These are phyloP conservation scores for Pao palembangensis DNA, from an alignment of 2,113 vertebrate species.

Conservation along the genomic window DNA sequence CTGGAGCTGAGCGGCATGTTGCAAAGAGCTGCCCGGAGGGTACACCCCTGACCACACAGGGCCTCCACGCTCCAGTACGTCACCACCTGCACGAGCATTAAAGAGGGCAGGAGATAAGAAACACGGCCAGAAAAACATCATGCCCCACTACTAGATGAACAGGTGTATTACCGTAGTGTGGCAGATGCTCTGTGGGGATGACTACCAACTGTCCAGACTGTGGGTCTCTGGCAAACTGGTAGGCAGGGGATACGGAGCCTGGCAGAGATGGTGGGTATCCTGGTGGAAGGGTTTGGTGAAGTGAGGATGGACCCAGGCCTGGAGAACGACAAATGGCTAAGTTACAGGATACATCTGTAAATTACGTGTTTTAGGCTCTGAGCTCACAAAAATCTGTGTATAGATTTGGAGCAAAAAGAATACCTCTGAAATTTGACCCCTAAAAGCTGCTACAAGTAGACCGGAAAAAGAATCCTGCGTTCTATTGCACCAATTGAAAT, in stretches of 20 bases:
- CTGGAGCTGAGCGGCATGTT: constrained; percentile 96
- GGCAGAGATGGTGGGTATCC: constrained; percentile 85
- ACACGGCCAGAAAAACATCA: neutral
- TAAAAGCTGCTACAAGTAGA: constrained; percentile 11
- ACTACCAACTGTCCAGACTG: constrained; percentile 94
- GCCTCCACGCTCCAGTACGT: constrained; percentile 88
- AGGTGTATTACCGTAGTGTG: constrained; percentile 75
- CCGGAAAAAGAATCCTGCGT: too few species aligned
- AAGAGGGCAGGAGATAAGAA: neutral
- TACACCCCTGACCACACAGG: constrained; percentile 91
- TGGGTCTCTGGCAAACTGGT: constrained; percentile 93
- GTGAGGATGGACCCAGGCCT: constrained; percentile 87
- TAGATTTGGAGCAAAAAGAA: constrained; percentile 44
- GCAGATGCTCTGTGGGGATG: constrained; percentile 91
- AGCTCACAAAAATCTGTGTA: constrained; percentile 9
- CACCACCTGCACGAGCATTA: constrained; percentile 69
- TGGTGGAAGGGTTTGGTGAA: constrained; percentile 89
- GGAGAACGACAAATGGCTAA: neutral
- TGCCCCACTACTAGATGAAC: too few species aligned
- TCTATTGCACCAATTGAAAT: too few species aligned
- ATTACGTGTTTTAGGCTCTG: neutral
- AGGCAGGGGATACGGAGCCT: constrained; percentile 85
- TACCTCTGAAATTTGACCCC: constrained; percentile 49
- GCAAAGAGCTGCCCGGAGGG: constrained; percentile 84
- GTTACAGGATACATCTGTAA: constrained; percentile 2